Base-by-base conservation (phyloP, 2,797 vertebrate genomes). In the Hippopotamyrus pictus region DNA sequence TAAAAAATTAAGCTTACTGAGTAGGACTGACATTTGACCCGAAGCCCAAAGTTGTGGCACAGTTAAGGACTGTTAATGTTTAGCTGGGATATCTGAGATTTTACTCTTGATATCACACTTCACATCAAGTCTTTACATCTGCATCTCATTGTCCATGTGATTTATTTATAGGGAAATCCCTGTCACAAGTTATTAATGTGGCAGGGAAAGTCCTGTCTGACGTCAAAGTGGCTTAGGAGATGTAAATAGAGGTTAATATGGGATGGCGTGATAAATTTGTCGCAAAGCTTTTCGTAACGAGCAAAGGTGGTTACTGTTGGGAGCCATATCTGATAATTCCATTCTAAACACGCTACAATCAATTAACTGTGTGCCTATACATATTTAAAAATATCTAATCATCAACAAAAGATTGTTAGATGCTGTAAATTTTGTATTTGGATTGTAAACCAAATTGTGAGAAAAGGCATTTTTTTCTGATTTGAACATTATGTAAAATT, bases 1-100 rank as follows among this genome's bases (percentile, higher is more conserved):
- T 29, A 48, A 83, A 12, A 69, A 69, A 69, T 69, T 9, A 69
- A 29, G 65, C 96, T 95, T 95, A 96, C 93, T 91, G 96, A 94
- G 95, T 96, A 97, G 17, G 41, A 79, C 37, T 44, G 33, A 44
- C 37, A 44, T 37, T 44, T 79, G 37, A 41, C 14, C 73, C 73
- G 41, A 79, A 41, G 73, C 14, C 14, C 14, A 19, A 19, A 44
- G 73, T 79, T 79, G 5, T 19, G 37, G 33, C 73, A 44, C 73
- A 79, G 17, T 79, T 79, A 79, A 19, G 37, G 73, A 17, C 14
- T 76, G 69, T 76, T 41, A 76, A 44, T 3, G 2, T 79, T 79
- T 7, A 79, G 14, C 33, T 3, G 73, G 73, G 73, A 79, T 79
- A 44, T 19, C 17, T 37, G 37, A 44, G 1, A 44, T 41, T 79